Evolutionary conservation across 2,113 vertebrate genomes (phyloP).

Genomic region (Platanista minor): DNA sequence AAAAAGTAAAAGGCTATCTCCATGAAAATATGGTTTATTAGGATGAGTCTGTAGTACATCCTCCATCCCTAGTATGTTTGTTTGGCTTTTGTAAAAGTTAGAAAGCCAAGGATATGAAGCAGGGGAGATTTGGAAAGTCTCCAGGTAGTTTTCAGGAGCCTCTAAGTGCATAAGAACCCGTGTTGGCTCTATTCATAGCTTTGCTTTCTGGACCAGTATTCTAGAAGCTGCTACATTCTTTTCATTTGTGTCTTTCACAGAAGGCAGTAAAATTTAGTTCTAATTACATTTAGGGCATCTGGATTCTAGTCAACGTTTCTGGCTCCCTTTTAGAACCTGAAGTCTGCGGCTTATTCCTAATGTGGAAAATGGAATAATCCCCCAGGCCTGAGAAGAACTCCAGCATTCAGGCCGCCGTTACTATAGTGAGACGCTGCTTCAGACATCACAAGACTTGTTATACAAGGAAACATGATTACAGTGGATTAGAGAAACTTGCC

Average conservation of each 20-base stretch:
- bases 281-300: slow-evolving; percentile 62
- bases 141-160: background rate
- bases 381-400: slow-evolving; percentile 66
- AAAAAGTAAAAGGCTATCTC: background rate
- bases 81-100: background rate
- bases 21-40: background rate
- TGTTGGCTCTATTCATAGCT: background rate
- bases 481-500: slow-evolving; percentile 71
- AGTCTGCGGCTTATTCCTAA: slow-evolving; percentile 69
- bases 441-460: slow-evolving; percentile 77
- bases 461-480: slow-evolving; percentile 71
- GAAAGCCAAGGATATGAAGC: background rate
- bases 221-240: slow-evolving; percentile 27
- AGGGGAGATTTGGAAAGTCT: background rate
- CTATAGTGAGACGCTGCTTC: slow-evolving; percentile 61
- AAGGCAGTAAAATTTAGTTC: slow-evolving; percentile 47
- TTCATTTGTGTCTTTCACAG: slow-evolving; percentile 40
- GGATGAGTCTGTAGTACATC: background rate
- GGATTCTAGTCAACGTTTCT: slow-evolving; percentile 63
- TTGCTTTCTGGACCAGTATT: background rate
- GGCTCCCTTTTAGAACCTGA: slow-evolving; percentile 68
- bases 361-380: slow-evolving; percentile 75
- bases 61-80: background rate
- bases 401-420: slow-evolving; percentile 49
- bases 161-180: background rate